These are phyloP conservation scores for Andrena praecox DNA, from an alignment of 2,888 invertebrate species.

Conservation along the genomic window DNA sequence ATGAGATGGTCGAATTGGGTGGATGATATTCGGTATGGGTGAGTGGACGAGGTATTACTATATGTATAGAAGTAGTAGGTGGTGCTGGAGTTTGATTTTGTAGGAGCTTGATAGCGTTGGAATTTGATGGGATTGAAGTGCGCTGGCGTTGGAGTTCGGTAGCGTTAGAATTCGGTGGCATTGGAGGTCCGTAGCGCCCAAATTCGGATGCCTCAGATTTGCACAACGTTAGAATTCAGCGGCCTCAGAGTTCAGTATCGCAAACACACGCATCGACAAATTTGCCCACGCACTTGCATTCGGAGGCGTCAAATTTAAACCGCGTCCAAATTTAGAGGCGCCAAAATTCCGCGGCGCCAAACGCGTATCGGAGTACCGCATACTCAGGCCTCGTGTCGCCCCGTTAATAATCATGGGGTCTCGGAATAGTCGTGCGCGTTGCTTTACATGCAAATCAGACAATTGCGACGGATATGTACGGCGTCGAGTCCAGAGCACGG, in stretches of 20 bases:
- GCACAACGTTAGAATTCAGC: too few species aligned
- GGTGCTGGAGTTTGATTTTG: too few species aligned
- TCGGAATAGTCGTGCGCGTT: conserved; percentile 69
- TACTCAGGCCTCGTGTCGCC: conserved; percentile 60
- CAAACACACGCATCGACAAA: too few species aligned
- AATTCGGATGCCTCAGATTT: too few species aligned
- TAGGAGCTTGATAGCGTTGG: too few species aligned
- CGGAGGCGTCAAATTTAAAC: conserved; percentile 22
- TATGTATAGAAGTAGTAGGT: too few species aligned
- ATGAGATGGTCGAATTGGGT: background rate
- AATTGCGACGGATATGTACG: conserved; percentile 76
- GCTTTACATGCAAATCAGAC: conserved; percentile 81
- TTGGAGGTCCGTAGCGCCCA: too few species aligned
- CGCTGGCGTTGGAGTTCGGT: background rate
- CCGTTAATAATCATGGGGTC: conserved; percentile 77
- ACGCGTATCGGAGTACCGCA: conserved; percentile 40
- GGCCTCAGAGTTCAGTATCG: too few species aligned
- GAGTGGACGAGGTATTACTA: too few species aligned
- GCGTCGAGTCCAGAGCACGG: conserved; percentile 51
- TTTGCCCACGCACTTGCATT: conserved; percentile 17
- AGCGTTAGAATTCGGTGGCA: background rate
- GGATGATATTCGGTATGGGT: too few species aligned
- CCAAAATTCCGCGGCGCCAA: conserved; percentile 34
- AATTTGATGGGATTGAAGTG: background rate
- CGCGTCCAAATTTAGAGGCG: conserved; percentile 21